phyloP scores from a whole-genome alignment of 2,888 invertebrate genomes.

The Plagiodera versicolora region DNA sequence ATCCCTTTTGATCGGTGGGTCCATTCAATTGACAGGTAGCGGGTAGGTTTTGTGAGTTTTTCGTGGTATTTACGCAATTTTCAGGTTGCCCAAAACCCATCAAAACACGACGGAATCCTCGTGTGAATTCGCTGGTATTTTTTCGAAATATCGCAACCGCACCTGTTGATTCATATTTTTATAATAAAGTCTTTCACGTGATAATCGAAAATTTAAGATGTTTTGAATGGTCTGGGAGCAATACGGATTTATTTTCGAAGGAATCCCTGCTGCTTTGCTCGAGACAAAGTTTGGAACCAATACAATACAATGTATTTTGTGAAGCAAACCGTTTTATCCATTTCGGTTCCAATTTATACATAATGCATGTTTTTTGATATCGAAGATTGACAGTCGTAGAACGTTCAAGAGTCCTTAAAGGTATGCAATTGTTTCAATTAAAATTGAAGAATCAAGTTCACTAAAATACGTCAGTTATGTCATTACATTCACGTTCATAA shows the following conservation, averaged over 20 bases:
- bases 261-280: neutral
- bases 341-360: too few relatives aligned
- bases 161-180: neutral
- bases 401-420: too few relatives aligned
- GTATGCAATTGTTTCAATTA: too few relatives aligned
- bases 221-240: neutral
- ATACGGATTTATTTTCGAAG: neutral
- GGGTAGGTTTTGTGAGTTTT: slow-evolving; percentile 18
- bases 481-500: too few relatives aligned
- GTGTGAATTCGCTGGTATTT: slow-evolving; percentile 15
- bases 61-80: slow-evolving; percentile 32
- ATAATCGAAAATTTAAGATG: neutral
- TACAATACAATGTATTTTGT: too few relatives aligned
- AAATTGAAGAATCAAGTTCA: too few relatives aligned
- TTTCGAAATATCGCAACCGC: neutral
- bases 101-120: slow-evolving; percentile 16
- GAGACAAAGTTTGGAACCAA: too few relatives aligned
- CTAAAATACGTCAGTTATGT: too few relatives aligned
- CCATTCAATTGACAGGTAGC: slow-evolving; percentile 24
- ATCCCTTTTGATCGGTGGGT: too few relatives aligned
- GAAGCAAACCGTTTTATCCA: too few relatives aligned
- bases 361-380: too few relatives aligned
- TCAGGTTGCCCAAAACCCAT: neutral
- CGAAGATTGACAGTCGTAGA: too few relatives aligned
- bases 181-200: slow-evolving; percentile 5